phyloP scores from a whole-genome alignment of 2,888 invertebrate genomes.

The Sminthurinus aureus region DNA sequence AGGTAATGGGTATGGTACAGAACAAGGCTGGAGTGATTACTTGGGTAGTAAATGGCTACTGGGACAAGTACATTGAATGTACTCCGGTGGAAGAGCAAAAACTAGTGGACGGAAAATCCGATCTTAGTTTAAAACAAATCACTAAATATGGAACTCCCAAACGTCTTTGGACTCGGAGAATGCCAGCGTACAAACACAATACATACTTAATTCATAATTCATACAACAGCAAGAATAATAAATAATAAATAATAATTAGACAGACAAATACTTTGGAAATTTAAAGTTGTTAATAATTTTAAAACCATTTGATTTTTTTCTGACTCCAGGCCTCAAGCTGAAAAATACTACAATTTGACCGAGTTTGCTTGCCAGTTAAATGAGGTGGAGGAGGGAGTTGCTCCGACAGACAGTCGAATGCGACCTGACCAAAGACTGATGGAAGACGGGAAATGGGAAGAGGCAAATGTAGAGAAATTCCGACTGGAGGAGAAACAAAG shows the following conservation, averaged over 20 bases:
- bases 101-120: conserved; percentile 74
- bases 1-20: conserved; percentile 75
- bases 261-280: too few relatives aligned
- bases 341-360: conserved; percentile 92
- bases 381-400: conserved; percentile 89
- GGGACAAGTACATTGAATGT: conserved; percentile 95
- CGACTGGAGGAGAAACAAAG: conserved; percentile 96
- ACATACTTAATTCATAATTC: neutral
- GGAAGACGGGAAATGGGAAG: conserved; percentile 93
- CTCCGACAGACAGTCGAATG: conserved; percentile 91
- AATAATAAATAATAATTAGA: neutral
- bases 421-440: conserved; percentile 97
- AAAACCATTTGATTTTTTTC: neutral
- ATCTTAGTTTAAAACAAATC: conserved; percentile 69
- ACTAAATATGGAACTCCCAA: conserved; percentile 72
- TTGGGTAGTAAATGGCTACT: conserved; percentile 81
- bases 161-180: conserved; percentile 84
- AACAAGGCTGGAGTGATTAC: conserved; percentile 67
- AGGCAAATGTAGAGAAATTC: conserved; percentile 84
- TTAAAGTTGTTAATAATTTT: too few relatives aligned
- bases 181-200: conserved; percentile 70
- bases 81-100: conserved; percentile 73
- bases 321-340: conserved; percentile 68
- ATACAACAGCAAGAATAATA: neutral
- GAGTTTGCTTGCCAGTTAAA: conserved; percentile 94